Evolutionary conservation across 2,797 vertebrate genomes (phyloP).

Genomic region (Petrocephalus schoutedeni): DNA sequence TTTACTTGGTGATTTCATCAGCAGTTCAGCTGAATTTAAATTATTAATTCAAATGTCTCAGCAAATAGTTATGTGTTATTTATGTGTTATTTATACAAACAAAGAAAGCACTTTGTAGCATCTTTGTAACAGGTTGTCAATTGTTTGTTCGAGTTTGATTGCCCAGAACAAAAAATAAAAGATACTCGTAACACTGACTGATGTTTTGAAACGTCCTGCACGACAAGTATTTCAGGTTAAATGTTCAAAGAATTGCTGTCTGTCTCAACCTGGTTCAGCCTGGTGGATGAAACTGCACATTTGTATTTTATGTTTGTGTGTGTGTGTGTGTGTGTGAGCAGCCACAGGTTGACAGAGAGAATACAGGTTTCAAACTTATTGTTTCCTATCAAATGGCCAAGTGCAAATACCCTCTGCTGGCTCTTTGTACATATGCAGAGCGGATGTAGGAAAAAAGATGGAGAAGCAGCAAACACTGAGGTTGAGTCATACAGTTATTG

Average conservation of each 20-base stretch:
- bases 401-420: background rate
- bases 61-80: background rate
- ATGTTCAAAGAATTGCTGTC: background rate
- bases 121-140: background rate
- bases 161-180: background rate
- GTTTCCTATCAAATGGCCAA: background rate
- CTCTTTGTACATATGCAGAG: background rate
- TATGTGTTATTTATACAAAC: background rate
- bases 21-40: background rate
- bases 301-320: background rate
- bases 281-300: background rate
- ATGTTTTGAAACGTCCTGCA: background rate
- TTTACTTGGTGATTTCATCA: background rate
- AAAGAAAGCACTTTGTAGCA: background rate
- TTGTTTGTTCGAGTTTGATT: background rate
- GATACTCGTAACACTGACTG: background rate
- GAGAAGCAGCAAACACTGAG: background rate
- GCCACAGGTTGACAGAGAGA: background rate
- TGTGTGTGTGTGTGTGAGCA: background rate
- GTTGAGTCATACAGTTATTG: background rate
- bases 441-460: background rate
- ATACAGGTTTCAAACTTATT: background rate
- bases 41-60: background rate
- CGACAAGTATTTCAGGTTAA: background rate
- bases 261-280: background rate